These are phyloP conservation scores for Lomographa bimaculata DNA, from an alignment of 2,888 invertebrate species.

Conservation along the genomic window DNA sequence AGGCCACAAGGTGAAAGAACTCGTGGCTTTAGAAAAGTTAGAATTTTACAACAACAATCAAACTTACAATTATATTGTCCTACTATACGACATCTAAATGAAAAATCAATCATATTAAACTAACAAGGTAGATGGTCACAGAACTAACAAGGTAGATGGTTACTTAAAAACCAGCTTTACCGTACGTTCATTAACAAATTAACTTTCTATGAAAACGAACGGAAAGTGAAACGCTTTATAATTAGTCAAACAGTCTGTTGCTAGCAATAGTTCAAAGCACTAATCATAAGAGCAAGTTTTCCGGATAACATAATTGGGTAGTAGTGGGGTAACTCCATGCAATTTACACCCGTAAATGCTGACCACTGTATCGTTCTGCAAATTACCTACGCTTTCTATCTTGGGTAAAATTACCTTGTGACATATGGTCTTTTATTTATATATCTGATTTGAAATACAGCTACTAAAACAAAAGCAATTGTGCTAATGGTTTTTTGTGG, in stretches of 20 bases:
- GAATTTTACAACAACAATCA: too few species aligned
- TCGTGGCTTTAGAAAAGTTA: conserved; percentile 6
- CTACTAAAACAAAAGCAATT: too few species aligned
- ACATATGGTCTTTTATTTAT: conserved; percentile 3
- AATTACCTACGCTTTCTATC: conserved; percentile 33
- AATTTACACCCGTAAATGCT: conserved; percentile 45
- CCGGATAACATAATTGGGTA: conserved; percentile 48
- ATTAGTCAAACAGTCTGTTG: conserved; percentile 20
- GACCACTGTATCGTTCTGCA: conserved; percentile 32
- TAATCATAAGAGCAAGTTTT: conserved; percentile 42
- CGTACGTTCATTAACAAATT: conserved; percentile 11
- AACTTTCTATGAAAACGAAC: conserved; percentile 17
- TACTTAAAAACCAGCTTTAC: conserved; percentile 1
- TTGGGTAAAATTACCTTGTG: conserved; percentile 32
- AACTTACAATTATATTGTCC: too few species aligned
- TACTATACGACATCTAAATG: too few species aligned
- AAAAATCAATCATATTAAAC: too few species aligned
- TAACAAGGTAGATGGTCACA: too few species aligned
- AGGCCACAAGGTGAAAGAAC: conserved; percentile 16
- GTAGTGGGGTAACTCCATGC: conserved; percentile 34
- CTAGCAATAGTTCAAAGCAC: conserved; percentile 32
- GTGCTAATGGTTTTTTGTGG: too few species aligned
- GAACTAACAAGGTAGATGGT: conserved; percentile 4
- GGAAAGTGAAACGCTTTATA: conserved; percentile 30
- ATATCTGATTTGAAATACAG: too few species aligned